Percentiles rank a stretch among this genome's conserved stretches.
These are phyloP conservation scores for Istiophorus platypterus DNA, from an alignment of 2,113 vertebrate genomes.

Conservation along the genomic window DNA sequence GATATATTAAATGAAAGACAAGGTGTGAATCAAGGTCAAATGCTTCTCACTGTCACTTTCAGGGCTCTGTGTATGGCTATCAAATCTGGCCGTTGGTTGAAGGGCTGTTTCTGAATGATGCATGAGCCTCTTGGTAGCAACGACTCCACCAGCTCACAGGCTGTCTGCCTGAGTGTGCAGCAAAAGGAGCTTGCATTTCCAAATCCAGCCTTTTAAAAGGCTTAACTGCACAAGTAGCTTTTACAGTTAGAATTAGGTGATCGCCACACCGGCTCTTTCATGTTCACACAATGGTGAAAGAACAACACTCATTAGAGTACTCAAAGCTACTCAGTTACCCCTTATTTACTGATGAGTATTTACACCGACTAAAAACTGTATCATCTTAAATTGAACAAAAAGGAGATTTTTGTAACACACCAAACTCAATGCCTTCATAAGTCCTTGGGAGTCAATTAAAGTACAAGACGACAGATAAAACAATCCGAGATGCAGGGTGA, in stretches of 20 bases:
- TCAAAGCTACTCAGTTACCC: not conserved
- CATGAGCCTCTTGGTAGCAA: conserved; percentile 16
- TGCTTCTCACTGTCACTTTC: conserved; percentile 23
- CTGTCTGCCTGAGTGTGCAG: conserved; percentile 33
- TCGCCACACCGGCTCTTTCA: conserved; percentile 38
- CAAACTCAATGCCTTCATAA: not conserved
- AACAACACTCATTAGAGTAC: not conserved
- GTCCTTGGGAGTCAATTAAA: not conserved
- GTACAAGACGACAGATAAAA: not conserved
- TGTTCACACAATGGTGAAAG: conserved; percentile 26
- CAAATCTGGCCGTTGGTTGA: conserved; percentile 25
- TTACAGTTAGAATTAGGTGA: conserved; percentile 44
- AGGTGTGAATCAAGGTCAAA: conserved; percentile 21
- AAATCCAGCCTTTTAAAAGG: conserved; percentile 68
- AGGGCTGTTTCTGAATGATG: conserved; percentile 24
- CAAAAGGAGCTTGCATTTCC: conserved; percentile 62
- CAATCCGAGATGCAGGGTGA: not conserved
- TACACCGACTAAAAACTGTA: not conserved
- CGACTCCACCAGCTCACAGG: conserved; percentile 25
- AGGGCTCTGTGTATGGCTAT: conserved; percentile 38
- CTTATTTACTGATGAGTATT: not conserved
- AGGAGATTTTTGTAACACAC: too few species aligned
- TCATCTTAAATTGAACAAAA: too few species aligned
- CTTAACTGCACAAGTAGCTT: conserved; percentile 67
- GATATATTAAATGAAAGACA: conserved; percentile 6